Conservation (phyloP, 2,888 invertebrate species). For the Nephrotoma appendiculata region DNA sequence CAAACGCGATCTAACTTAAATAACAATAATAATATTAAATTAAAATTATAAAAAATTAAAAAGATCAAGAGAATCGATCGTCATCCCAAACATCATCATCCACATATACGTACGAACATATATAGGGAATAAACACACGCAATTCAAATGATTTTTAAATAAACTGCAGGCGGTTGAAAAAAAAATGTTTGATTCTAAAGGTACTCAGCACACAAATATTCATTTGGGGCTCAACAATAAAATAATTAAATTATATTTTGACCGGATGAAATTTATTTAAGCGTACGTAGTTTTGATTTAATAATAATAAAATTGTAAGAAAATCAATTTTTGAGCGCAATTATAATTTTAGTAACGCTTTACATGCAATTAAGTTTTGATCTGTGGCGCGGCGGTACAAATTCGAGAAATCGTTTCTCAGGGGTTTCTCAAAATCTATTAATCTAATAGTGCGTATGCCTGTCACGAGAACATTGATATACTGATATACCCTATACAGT, state of each 20-base stretch:
- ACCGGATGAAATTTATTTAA: neutral
- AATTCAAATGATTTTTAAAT: neutral
- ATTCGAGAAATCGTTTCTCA: neutral
- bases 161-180: neutral
- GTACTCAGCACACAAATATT: neutral
- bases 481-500: neutral
- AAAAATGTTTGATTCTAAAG: neutral
- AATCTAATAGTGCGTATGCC: neutral
- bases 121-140: neutral
- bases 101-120: neutral
- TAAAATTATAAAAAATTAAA: neutral
- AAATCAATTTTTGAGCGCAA: neutral
- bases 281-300: neutral
- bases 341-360: neutral
- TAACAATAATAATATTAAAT: constrained; percentile 1
- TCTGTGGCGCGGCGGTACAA: neutral
- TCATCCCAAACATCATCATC: neutral
- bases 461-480: neutral
- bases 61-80: neutral
- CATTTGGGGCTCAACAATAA: neutral
- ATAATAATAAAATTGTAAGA: neutral
- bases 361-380: neutral
- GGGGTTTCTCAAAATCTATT: neutral
- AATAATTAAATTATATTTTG: neutral
- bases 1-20: constrained; percentile 4